phyloP scores from a whole-genome alignment of 1,140 invertebrate genomes.

The Formica exsecta region DNA sequence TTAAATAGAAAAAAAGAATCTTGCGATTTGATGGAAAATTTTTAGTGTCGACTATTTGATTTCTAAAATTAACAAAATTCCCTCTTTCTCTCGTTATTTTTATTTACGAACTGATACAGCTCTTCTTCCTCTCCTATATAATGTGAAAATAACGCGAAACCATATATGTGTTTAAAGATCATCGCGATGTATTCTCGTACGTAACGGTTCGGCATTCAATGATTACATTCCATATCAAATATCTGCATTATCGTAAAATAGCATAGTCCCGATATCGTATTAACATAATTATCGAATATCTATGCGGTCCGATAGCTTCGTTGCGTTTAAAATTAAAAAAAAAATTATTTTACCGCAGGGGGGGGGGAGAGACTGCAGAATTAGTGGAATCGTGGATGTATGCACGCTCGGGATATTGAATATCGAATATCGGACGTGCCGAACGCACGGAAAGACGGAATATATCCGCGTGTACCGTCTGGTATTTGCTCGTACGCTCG shows the following conservation, averaged over 20 bases:
- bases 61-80: constrained; percentile 6
- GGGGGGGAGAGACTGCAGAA: neutral
- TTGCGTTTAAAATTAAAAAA: constrained; percentile 32
- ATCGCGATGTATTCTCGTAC: neutral
- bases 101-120: neutral
- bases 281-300: constrained; percentile 60
- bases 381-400: constrained; percentile 28
- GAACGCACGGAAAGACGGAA: constrained; percentile 43
- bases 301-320: constrained; percentile 4
- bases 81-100: neutral
- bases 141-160: constrained; percentile 11
- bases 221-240: constrained; percentile 11
- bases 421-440: constrained; percentile 56
- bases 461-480: constrained; percentile 25
- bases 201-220: constrained; percentile 7
- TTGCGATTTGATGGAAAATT: neutral
- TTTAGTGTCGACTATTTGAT: neutral
- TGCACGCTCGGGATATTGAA: constrained; percentile 49
- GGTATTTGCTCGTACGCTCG: constrained; percentile 18
- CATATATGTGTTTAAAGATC: neutral
- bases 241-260: constrained; percentile 10
- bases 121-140: neutral
- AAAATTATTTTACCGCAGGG: constrained; percentile 14
- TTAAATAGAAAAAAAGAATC: neutral
- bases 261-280: constrained; percentile 12